A percentile compares a stretch with the other conserved stretches of the same genome.
Evolutionary conservation across 35 echinoderm and acorn worm genomes (phyloP).

Genomic region (Diadema setosum): DNA sequence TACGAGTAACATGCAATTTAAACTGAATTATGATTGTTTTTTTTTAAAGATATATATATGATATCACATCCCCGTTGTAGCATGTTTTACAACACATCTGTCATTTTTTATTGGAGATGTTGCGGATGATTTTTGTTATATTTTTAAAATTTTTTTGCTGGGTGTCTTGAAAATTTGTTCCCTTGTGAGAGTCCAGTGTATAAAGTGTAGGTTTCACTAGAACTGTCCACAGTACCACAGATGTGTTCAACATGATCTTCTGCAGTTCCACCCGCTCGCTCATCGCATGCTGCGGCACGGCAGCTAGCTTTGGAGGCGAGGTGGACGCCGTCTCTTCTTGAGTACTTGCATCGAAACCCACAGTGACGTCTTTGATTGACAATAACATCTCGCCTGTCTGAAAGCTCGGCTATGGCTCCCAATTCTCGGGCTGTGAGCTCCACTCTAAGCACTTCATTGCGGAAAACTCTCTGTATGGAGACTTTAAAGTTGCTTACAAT

Average conservation of each 20-base stretch:
- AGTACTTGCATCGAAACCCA: too few relatives aligned
- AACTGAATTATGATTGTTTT: too few relatives aligned
- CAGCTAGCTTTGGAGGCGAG: conserved; percentile 14
- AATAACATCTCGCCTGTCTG: conserved; percentile 24
- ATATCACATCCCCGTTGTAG: conserved; percentile 1
- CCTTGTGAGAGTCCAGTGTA: conserved; percentile 7
- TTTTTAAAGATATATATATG: too few relatives aligned
- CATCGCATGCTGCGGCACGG: not conserved
- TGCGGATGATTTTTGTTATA: conserved; percentile 4
- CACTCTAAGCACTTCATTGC: conserved; percentile 43
- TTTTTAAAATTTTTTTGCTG: too few relatives aligned
- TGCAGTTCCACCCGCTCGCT: conserved; percentile 6
- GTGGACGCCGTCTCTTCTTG: conserved; percentile 36
- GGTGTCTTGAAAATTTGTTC: not conserved
- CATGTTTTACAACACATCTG: conserved; percentile 25
- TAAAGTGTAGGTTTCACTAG: conserved; percentile 1
- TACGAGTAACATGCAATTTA: too few relatives aligned
- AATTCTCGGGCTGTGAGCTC: conserved; percentile 52
- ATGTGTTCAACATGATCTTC: conserved; percentile 19
- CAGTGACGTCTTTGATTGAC: conserved; percentile 13
- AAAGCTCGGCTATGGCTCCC: conserved; percentile 38
- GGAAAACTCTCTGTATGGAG: conserved; percentile 19
- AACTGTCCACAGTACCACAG: conserved; percentile 1
- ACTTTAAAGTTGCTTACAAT: conserved; percentile 9
- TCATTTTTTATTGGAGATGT: conserved; percentile 33